These are phyloP conservation scores for Napeogenes sylphis DNA, from an alignment of 2,888 invertebrate genomes.

Conservation along the genomic window DNA sequence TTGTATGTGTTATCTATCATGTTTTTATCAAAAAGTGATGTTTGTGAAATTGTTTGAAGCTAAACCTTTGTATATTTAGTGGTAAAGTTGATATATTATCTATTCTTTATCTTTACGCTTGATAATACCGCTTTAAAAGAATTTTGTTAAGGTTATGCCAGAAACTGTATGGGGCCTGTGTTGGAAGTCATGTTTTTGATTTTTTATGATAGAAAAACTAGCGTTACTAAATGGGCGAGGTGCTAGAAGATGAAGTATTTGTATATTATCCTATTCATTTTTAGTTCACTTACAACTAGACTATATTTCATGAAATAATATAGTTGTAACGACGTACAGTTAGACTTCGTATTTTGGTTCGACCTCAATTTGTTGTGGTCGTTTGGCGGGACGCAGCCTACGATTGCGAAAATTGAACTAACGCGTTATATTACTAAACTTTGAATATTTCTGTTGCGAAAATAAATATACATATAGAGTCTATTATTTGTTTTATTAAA, in stretches of 20 bases:
- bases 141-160: constrained; percentile 62
- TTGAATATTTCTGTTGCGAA: constrained; percentile 17
- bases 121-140: constrained; percentile 44
- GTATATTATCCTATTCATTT: constrained; percentile 8
- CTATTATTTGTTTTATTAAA: constrained; percentile 10
- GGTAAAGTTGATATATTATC: constrained; percentile 66
- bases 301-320: constrained; percentile 7
- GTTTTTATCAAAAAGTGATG: constrained; percentile 76
- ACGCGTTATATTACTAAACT: constrained; percentile 20
- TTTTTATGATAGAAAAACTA: constrained; percentile 51
- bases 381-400: constrained; percentile 36
- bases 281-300: constrained; percentile 8
- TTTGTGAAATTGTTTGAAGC: constrained; percentile 61
- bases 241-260: constrained; percentile 16
- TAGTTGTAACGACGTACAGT: constrained; percentile 7
- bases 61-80: constrained; percentile 63
- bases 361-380: constrained; percentile 36
- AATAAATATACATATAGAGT: constrained; percentile 17
- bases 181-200: constrained; percentile 59
- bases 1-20: constrained; percentile 72
- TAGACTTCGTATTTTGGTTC: constrained; percentile 28
- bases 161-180: constrained; percentile 41
- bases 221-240: constrained; percentile 12
- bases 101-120: constrained; percentile 53
- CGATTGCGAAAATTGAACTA: constrained; percentile 26